phyloP scores from a whole-genome alignment of 1,140 invertebrate genomes.

The Heliconius hewitsoni region DNA sequence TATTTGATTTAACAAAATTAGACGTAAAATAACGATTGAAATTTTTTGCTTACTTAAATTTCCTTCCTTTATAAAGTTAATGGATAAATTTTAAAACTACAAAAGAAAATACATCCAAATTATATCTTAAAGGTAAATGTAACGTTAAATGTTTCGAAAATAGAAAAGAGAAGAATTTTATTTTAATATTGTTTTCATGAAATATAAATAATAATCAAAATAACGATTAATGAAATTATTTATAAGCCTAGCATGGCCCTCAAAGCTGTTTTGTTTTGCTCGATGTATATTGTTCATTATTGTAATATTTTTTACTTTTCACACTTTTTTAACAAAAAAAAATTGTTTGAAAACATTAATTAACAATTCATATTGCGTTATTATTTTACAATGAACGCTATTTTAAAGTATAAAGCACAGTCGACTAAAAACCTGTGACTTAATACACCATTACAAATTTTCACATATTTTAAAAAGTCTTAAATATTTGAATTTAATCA shows the following conservation, averaged over 20 bases:
- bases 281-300: background rate
- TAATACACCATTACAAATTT: background rate
- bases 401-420: background rate
- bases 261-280: background rate
- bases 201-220: background rate
- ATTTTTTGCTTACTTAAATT: too few relatives aligned
- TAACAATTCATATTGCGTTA: background rate
- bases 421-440: background rate
- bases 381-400: slow-evolving; percentile 10
- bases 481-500: background rate
- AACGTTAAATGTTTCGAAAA: too few relatives aligned
- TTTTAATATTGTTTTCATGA: too few relatives aligned
- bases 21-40: background rate
- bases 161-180: too few relatives aligned
- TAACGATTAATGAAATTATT: background rate
- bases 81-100: too few relatives aligned
- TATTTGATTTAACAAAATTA: background rate
- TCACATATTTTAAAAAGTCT: background rate
- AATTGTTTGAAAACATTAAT: background rate
- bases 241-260: background rate
- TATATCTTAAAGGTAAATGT: too few relatives aligned
- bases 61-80: too few relatives aligned
- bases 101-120: too few relatives aligned
- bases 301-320: background rate
- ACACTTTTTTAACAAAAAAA: background rate